phyloP scores from a whole-genome alignment of 2,888 invertebrate genomes.

The Petrolisthes cinctipes region DNA sequence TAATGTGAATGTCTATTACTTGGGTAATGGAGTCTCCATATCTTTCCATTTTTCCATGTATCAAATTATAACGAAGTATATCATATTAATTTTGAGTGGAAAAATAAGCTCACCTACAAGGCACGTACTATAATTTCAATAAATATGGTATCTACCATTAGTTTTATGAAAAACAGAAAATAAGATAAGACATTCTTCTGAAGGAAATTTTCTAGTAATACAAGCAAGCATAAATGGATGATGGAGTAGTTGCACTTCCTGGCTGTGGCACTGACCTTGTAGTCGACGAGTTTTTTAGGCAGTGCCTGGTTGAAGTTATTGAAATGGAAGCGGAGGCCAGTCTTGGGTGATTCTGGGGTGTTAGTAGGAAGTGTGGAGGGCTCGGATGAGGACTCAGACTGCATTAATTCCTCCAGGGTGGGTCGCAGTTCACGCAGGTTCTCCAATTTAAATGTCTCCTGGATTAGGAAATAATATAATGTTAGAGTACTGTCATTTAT shows the following conservation, averaged over 20 bases:
- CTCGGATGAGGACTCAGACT: constrained; percentile 60
- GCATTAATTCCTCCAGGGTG: constrained; percentile 63
- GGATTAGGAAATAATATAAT: neutral
- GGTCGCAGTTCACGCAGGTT: constrained; percentile 61
- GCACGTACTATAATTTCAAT: no score
- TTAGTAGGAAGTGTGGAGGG: constrained; percentile 64
- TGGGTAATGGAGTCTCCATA: no score
- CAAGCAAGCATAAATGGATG: neutral
- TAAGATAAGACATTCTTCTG: no score
- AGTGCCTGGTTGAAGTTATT: constrained; percentile 60
- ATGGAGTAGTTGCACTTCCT: neutral
- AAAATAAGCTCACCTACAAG: no score
- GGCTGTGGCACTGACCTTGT: constrained; percentile 45
- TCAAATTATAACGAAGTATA: no score
- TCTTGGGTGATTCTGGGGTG: constrained; percentile 63
- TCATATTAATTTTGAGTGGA: no score
- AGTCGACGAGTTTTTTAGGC: constrained; percentile 63
- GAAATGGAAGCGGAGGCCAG: constrained; percentile 54
- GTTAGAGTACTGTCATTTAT: no score
- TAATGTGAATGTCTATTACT: no score
- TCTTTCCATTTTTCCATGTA: no score
- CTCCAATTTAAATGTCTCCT: constrained; percentile 65
- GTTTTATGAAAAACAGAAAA: neutral
- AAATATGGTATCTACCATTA: no score
- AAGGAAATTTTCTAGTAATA: neutral